Evolutionary conservation across 2,113 vertebrate genomes (phyloP).

Genomic region (Strigops habroptila): DNA sequence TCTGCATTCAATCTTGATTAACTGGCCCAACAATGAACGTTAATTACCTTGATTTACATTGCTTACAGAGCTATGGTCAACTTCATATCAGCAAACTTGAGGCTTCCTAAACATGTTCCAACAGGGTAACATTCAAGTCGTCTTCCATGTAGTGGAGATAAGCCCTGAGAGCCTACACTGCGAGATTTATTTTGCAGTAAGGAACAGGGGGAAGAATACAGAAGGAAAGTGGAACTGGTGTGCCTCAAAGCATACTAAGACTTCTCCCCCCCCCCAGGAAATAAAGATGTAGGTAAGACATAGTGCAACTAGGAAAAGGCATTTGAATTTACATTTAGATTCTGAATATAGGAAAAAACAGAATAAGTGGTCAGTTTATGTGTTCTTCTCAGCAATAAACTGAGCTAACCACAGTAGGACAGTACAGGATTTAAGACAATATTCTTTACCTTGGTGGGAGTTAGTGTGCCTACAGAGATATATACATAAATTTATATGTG

Average conservation of each 20-base stretch:
- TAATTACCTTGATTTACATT: background rate
- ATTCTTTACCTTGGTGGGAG: background rate
- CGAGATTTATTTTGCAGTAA: background rate
- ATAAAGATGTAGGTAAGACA: background rate
- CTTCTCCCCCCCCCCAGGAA: fast-evolving
- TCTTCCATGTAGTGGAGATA: background rate
- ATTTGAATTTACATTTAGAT: background rate
- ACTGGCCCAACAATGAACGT: background rate
- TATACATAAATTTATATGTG: fast-evolving
- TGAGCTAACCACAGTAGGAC: background rate
- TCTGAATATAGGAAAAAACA: background rate
- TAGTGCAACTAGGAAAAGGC: background rate
- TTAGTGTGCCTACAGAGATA: fast-evolving
- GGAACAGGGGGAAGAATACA: background rate
- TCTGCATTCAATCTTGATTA: background rate
- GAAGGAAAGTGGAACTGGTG: background rate
- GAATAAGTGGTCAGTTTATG: background rate
- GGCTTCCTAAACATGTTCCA: background rate
- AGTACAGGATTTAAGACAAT: background rate
- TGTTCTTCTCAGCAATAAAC: background rate
- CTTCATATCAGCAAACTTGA: background rate
- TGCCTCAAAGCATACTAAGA: background rate
- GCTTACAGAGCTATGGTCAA: background rate
- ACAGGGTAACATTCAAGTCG: background rate
- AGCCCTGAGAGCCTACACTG: background rate